Evolutionary conservation across 2,888 invertebrate species (phyloP), one percentile per base, ranked within the genome.

Genomic region (Platycnemis pennipes): DNA sequence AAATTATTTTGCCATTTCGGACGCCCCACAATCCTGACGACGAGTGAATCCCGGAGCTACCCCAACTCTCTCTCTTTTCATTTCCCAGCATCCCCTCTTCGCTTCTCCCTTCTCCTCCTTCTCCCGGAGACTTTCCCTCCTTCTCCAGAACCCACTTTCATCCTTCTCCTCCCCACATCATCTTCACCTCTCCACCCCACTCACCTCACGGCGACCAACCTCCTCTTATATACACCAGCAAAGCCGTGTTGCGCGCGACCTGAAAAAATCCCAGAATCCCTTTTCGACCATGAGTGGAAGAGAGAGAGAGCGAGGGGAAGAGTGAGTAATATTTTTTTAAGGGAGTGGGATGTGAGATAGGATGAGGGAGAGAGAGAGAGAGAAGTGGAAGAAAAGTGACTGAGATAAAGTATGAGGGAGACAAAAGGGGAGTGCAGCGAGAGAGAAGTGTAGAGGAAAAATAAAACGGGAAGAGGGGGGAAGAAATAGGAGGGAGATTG

Each of bases 191-290:
- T 31, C 26, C 42, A 31, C 44, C 87, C 26, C 31, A 26, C 45
- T 22, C n/a, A n/a, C 53, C 42, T 37, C 42, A 16, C 56, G 22
- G 31, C 49, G 31, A 26, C 56, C 37, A 56, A 0, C 26, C 63
- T 26, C 63, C 63, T 63, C 63, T n/a, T 63, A 63, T 63, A 7
- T n/a, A 63, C 63, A 42, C 89, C 37, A 26, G 53, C 56, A 49
- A 89, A 89, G 16, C 89, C 89, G 56, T 56, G 22, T 42, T 26
- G 42, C 89, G 86, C 86, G 37, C 56, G 89, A 56, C 56, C 89
- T 89, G 56, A 89, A 89, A 89, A 49, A 53, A n/a, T n/a, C n/a
- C n/a, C n/a, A n/a, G 45, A 42, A 44, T 86, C 22, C 37, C 44
- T 42, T 44, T 44, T 2, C 86, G 86, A 2, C 22, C 31, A 8